Evolutionary conservation across 2,888 invertebrate genomes (phyloP), one percentile per base, ranked within the genome.

Genomic region (Ormia ochracea): DNA sequence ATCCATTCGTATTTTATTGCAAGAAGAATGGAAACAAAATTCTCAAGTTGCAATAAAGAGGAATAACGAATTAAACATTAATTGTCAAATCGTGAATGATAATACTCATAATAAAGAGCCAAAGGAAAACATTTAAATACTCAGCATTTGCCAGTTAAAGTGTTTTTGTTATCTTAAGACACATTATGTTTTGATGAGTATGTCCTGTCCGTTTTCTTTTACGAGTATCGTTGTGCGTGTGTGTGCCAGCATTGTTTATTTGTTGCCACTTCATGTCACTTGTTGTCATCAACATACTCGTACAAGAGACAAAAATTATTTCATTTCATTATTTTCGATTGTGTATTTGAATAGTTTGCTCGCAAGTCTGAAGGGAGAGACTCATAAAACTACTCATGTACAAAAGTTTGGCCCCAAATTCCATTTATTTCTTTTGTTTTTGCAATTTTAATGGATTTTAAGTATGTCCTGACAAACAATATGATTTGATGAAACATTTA

Each of bases 1-100:
- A 75, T n/a, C 50, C 23, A 61, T 31, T 6, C 52, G 50, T 54
- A 54, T 54, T 26, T 41, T 41, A 50, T 38, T 52, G 23, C 61
- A n/a, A n/a, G n/a, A n/a, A n/a, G n/a, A n/a, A 17, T 33, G 31
- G 48, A 36, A 61, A 54, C 38, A 17, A 38, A 43, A 54, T 59
- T 17, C 66, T 61, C 48, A 66, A 41, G n/a, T 33, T 50, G 52
- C 38, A 56, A 65, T 58, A 54, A 72, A 5, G 31, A 31, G 28
- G 41, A 61, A 38, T 56, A 70, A 65, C 45, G 65, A 80, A 80
- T 72, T 80, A 72, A 59, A 61, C 75, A 75, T 80, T 76, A 75
- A 80, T 80, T 80, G 72, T 80, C 65, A 33, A 75, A 72, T 80
- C 56, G 70, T 61, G 31, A 52, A 61, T 23, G 52, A 43, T 43